Percentiles rank a stretch among this genome's conserved stretches.
These are phyloP conservation scores for Drosophila subquinaria DNA, from an alignment of 2,888 invertebrate genomes.

Conservation along the genomic window DNA sequence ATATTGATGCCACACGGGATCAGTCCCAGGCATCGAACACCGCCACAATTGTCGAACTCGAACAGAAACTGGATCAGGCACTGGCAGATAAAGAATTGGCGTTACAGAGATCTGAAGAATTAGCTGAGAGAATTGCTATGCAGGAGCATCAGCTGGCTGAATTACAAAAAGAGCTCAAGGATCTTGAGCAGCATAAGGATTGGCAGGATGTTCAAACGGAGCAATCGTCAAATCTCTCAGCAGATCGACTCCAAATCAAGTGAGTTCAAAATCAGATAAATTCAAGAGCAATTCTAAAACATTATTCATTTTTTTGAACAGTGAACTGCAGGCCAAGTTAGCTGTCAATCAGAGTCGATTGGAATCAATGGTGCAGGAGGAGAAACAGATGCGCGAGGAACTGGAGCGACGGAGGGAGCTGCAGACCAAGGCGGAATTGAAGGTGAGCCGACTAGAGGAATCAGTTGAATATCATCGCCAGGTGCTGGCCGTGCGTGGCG, in stretches of 20 bases:
- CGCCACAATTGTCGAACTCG: background rate
- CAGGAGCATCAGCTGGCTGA: constrained; percentile 24
- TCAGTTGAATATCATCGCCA: constrained; percentile 71
- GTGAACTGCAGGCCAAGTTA: constrained; percentile 35
- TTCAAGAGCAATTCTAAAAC: background rate
- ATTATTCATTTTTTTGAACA: background rate
- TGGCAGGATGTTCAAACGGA: background rate
- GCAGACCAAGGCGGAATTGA: constrained; percentile 30
- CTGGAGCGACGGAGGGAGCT: constrained; percentile 63
- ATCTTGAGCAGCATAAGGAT: constrained; percentile 6
- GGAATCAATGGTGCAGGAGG: background rate
- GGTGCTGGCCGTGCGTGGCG: constrained; percentile 72
- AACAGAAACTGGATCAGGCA: constrained; percentile 10
- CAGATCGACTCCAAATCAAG: constrained; percentile 17
- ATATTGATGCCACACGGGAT: background rate
- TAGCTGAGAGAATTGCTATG: background rate
- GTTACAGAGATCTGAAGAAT: background rate
- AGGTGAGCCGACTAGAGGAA: constrained; percentile 70
- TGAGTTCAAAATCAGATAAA: background rate
- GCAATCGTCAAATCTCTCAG: background rate
- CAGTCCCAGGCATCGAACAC: background rate
- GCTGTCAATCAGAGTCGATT: background rate
- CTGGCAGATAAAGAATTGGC: constrained; percentile 11
- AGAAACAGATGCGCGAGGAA: constrained; percentile 48
- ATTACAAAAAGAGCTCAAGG: background rate